Conservation (phyloP, 2,797 vertebrate species). For the Oryzias sinensis region DNA sequence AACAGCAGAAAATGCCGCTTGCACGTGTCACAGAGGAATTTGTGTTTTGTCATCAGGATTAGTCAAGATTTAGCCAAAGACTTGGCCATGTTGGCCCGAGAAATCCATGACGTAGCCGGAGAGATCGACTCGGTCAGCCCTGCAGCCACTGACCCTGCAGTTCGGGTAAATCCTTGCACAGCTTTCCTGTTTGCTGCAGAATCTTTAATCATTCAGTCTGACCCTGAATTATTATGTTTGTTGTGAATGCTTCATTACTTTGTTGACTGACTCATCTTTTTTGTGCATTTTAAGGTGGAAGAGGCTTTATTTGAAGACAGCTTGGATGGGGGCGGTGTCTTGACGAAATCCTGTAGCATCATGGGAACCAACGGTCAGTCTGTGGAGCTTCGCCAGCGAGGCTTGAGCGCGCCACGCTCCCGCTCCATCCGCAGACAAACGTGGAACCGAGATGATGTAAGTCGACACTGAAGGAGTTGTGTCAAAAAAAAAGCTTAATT, state of each 20-base stretch:
- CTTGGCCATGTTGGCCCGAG: slow-evolving; percentile 94
- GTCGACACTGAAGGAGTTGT: slow-evolving; percentile 27
- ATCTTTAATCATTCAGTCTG: background rate
- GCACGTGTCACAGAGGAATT: too few relatives aligned
- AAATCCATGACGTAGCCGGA: slow-evolving; percentile 97
- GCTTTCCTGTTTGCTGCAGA: background rate
- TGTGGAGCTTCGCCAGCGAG: slow-evolving; percentile 79
- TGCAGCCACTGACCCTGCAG: slow-evolving; percentile 88
- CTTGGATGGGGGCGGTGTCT: slow-evolving; percentile 82
- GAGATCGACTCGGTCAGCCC: slow-evolving; percentile 98
- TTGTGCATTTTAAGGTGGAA: slow-evolving; percentile 77
- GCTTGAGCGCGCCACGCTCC: slow-evolving; percentile 77
- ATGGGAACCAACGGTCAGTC: slow-evolving; percentile 78
- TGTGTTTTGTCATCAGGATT: slow-evolving; percentile 77
- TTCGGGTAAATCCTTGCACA: slow-evolving; percentile 47
- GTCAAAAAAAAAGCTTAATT: background rate
- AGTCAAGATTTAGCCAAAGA: slow-evolving; percentile 92
- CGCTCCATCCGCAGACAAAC: slow-evolving; percentile 90
- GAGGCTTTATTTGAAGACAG: slow-evolving; percentile 89
- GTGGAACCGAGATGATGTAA: slow-evolving; percentile 94
- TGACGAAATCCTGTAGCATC: slow-evolving; percentile 75
- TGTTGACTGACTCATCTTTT: background rate
- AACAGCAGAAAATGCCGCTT: too few relatives aligned
- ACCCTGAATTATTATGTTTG: background rate
- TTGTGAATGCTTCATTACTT: background rate